Evolutionary conservation across 2,888 invertebrate species (phyloP).

Genomic region (Isoperla grammatica): DNA sequence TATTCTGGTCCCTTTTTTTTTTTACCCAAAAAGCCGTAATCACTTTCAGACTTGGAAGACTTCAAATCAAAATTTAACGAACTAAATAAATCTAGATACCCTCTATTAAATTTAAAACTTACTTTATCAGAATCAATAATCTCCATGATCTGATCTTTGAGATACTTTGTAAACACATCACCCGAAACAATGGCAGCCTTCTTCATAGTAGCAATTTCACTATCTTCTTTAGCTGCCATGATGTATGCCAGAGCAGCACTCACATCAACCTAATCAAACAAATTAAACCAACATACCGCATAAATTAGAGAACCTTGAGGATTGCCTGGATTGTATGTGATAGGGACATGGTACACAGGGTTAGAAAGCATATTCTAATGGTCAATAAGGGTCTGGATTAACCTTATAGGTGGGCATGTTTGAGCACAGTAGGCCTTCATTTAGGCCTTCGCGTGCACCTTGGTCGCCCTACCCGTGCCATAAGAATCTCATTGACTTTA

Average conservation of each 20-base stretch:
- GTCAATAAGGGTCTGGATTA: too few species aligned
- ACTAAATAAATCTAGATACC: too few species aligned
- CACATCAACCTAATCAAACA: slow-evolving; percentile 59
- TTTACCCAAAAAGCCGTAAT: too few species aligned
- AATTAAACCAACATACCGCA: not conserved
- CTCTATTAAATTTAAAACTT: too few species aligned
- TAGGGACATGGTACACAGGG: not conserved
- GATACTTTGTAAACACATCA: slow-evolving; percentile 92
- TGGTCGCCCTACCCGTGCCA: too few species aligned
- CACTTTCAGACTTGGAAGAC: too few species aligned
- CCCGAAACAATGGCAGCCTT: slow-evolving; percentile 90
- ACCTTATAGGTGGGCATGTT: too few species aligned
- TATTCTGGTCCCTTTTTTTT: too few species aligned
- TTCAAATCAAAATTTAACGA: slow-evolving; percentile 39
- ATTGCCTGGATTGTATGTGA: not conserved
- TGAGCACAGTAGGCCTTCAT: too few species aligned
- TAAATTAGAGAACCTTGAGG: not conserved
- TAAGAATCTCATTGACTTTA: too few species aligned
- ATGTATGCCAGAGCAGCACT: slow-evolving; percentile 77
- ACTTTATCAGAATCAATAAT: slow-evolving; percentile 96
- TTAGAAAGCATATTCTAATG: too few species aligned
- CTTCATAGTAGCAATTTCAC: slow-evolving; percentile 82
- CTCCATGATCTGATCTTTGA: slow-evolving; percentile 97
- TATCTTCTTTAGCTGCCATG: slow-evolving; percentile 92
- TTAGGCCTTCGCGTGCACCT: too few species aligned